phyloP scores from a whole-genome alignment of 2,888 invertebrate species.

The Habrosyne pyritoides region DNA sequence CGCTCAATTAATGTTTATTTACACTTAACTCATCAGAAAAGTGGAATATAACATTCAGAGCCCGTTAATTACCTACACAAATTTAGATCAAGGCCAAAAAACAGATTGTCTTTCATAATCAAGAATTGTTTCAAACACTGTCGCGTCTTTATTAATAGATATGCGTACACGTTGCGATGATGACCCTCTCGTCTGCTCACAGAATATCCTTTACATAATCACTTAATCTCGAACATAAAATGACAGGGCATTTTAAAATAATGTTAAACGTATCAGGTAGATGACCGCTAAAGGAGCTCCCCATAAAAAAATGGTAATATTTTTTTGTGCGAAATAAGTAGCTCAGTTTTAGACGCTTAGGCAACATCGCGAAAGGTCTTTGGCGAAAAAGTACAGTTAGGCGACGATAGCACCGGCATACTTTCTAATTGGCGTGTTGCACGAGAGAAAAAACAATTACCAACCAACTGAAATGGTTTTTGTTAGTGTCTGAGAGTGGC shows the following conservation, averaged over 20 bases:
- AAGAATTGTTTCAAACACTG: not conserved
- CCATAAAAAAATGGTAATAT: not conserved
- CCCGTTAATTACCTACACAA: constrained; percentile 1
- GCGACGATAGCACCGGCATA: constrained; percentile 26
- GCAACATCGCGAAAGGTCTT: constrained; percentile 28
- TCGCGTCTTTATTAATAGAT: constrained; percentile 6
- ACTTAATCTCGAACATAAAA: not conserved
- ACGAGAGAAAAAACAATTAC: constrained; percentile 15
- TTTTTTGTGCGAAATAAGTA: not conserved
- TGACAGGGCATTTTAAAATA: not conserved
- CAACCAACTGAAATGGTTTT: constrained; percentile 5
- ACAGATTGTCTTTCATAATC: constrained; percentile 2
- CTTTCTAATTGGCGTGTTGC: constrained; percentile 40
- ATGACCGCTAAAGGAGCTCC: not conserved
- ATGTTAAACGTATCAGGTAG: not conserved
- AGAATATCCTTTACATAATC: not conserved
- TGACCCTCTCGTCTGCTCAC: not conserved
- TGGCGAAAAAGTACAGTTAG: constrained; percentile 46
- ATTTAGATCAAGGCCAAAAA: constrained; percentile 8
- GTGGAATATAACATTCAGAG: not conserved
- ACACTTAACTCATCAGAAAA: not conserved
- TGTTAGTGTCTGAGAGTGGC: not conserved
- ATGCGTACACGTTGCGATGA: not conserved
- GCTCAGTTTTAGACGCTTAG: constrained; percentile 1
- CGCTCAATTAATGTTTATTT: not conserved